Evolutionary conservation across 1,140 invertebrate species (phyloP), one percentile per base, ranked within the genome.

Genomic region (Papilio helenus): DNA sequence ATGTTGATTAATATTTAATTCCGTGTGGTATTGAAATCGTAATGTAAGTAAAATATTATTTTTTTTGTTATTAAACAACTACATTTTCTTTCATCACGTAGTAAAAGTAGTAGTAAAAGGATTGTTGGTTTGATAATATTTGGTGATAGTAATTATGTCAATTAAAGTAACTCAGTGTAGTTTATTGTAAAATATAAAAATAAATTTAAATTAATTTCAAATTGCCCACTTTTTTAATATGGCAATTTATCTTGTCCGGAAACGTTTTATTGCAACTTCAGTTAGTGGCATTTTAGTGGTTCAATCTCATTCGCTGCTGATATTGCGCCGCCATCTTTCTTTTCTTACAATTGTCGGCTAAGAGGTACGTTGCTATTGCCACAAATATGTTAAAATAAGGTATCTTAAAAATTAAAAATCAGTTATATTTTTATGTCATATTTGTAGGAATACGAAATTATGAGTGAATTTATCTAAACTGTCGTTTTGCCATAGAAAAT

Each of bases 301-400:
- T 79, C 72, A 68, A 71, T 85, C 83, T 85, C 83, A 80, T 84
- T 89, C 84, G 76, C 79, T 85, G 82, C 77, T 85, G 83, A 71
- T 72, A 85, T 83, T 84, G 72, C 81, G 86, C 84, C 90, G 93
- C 93, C 93, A 94, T 94, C 89, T 94, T 94, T 92, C 91, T 93
- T 93, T 93, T 90, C 90, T 80, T 84, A 78, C 84, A 85, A 91
- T 90, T 90, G 89, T 90, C 89, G 87, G 89, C 90, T 86, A 79
- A 81, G 83, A 93, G 93, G 93, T 94, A 90, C 87, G 92, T 90
- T 85, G 79, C 65, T 86, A 86, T 85, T 86, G 84, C 79, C 9
- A 79, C 84, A 76, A 85, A 88, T 85, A 83, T 86, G 61, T 34
- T 71, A 68, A 84, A 84, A 81, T 86, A 83, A n/a, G 72, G 39